Conservation (phyloP, 2,113 vertebrate species). For the Syngnathus scovelli region DNA sequence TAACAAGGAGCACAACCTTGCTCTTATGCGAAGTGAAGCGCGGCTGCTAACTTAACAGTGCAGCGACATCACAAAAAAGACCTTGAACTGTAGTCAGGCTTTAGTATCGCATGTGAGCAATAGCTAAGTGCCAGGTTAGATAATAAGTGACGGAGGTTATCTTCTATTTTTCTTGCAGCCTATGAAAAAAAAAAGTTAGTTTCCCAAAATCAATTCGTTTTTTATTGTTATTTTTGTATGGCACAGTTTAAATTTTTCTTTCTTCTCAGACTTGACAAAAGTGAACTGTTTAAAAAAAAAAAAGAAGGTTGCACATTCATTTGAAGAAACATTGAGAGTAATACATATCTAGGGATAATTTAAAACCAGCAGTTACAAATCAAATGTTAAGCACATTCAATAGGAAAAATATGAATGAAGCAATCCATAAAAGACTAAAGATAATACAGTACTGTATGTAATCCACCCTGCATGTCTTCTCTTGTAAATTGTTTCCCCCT, state of each 20-base stretch:
- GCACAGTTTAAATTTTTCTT: neutral
- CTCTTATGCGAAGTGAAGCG: constrained; percentile 16
- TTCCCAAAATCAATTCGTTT: neutral
- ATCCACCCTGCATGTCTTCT: constrained; percentile 3
- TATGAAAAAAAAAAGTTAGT: constrained; percentile 1
- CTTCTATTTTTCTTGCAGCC: constrained; percentile 19
- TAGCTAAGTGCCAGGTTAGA: constrained; percentile 8
- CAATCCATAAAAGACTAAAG: neutral
- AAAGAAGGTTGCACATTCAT: neutral
- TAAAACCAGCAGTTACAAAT: neutral
- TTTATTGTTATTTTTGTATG: neutral
- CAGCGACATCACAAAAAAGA: constrained; percentile 17
- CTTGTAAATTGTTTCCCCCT: constrained; percentile 39
- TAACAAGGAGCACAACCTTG: constrained; percentile 13
- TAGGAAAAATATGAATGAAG: neutral
- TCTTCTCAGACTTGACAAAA: neutral
- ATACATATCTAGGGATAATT: neutral
- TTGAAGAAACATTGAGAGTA: neutral
- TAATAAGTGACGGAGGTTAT: constrained; percentile 27
- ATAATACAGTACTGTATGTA: neutral
- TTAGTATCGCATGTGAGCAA: neutral
- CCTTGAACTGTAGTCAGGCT: constrained; percentile 44
- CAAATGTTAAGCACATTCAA: neutral
- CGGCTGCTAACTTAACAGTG: constrained; percentile 6
- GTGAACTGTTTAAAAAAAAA: neutral